A percentile compares a stretch with the other conserved stretches of the same genome.
These are phyloP conservation scores for Luperina testacea DNA, from an alignment of 2,888 invertebrate genomes.

Conservation along the genomic window DNA sequence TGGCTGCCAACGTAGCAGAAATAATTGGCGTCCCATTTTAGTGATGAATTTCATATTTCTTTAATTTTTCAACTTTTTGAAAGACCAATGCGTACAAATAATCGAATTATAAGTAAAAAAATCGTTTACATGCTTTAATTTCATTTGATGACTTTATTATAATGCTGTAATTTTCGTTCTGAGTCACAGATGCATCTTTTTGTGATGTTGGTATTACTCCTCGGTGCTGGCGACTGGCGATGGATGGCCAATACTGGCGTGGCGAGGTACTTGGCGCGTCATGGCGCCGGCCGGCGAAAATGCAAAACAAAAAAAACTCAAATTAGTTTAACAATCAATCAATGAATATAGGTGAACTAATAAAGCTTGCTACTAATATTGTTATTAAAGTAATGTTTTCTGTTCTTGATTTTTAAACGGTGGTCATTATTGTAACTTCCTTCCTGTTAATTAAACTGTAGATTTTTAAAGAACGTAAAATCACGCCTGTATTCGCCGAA, in stretches of 20 bases:
- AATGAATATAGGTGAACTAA: neutral
- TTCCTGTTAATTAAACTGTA: slow-evolving; percentile 10
- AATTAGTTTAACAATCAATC: slow-evolving; percentile 15
- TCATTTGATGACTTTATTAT: neutral
- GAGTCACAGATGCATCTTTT: slow-evolving; percentile 73
- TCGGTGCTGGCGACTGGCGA: slow-evolving; percentile 7
- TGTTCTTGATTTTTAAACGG: neutral
- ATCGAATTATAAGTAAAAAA: slow-evolving; percentile 36
- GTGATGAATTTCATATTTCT: slow-evolving; percentile 34
- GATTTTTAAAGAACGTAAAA: neutral
- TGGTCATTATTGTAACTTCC: slow-evolving; percentile 7
- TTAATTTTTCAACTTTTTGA: slow-evolving; percentile 4
- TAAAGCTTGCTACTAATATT: neutral
- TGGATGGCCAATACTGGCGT: slow-evolving; percentile 42
- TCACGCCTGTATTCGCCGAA: neutral
- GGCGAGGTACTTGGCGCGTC: slow-evolving; percentile 43
- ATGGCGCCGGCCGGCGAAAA: slow-evolving; percentile 67
- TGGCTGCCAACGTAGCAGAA: slow-evolving; percentile 74
- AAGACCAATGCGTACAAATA: slow-evolving; percentile 4
- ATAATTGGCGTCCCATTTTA: slow-evolving; percentile 65
- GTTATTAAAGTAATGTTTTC: neutral
- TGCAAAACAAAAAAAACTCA: slow-evolving; percentile 35
- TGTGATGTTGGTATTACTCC: slow-evolving; percentile 71
- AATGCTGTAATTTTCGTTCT: slow-evolving; percentile 36
- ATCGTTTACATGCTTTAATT: slow-evolving; percentile 7